Base-by-base conservation (phyloP, 2,888 invertebrate genomes). In the Dryobotodes eremita region DNA sequence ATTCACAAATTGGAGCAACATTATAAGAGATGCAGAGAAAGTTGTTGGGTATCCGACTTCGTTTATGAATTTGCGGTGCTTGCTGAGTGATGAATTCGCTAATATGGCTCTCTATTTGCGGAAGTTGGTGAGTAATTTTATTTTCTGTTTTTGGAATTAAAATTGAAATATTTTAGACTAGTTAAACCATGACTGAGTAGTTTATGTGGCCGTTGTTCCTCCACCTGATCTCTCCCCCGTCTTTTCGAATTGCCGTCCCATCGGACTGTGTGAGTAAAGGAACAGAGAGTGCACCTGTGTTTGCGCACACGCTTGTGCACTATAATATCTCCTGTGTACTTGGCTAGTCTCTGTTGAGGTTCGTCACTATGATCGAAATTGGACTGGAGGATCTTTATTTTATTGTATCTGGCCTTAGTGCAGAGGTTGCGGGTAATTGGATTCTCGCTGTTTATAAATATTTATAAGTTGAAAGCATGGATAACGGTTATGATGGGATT, bases 51-150 rank as follows among this genome's bases (percentile, higher is more conserved):
- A 97, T 95, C 97, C 97, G 88, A 97, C 97, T 86, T 97, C 97
- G 85, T 97, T 97, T 90, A 97, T 97, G 97, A 97, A 97, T 92
- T 92, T 97, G 88, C 93, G 97, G 92, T 97, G 97, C 92, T 92
- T 97, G 82, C 92, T 97, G 89, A 97, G 97, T 92, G 97, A 97
- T 91, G 97, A 97, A 92, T 97, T 97, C 88, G 97, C 97, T 65
- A 97, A 97, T 92, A 93, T 97, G 94, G 97, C 97, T 62, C 91
- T 96, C 57, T 97, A 97, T 92, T 94, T 97, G 79, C 92, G 96
- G 82, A 97, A 97, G 92, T 90, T 97, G 96, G 97, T 97, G 76
- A 96, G 97, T 95, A n/a, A 4, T 81, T 82, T 15, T 42, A 15
- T 61, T 20, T 61, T 69, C 26, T 53, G 10, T 10, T 46, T 46